Evolutionary conservation across 2,888 invertebrate genomes (phyloP), one percentile per base, ranked within the genome.

Genomic region (Pammene aurita): DNA sequence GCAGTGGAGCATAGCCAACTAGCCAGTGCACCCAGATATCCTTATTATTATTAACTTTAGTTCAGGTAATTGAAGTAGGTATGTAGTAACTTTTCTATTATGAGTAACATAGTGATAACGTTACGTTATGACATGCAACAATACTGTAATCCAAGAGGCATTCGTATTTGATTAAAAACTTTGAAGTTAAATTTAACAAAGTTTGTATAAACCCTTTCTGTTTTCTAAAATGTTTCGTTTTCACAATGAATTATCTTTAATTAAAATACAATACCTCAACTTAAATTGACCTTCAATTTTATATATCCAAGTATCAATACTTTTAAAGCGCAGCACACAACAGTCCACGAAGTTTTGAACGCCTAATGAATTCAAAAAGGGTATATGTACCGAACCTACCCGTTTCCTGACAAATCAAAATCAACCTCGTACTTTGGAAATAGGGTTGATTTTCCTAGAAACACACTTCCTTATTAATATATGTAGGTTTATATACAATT

Each of bases 341-440:
- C 81, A 79, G 86, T 82, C 88, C 89, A 89, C 89, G 82, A 89
- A 90, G 86, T 89, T 89, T 84, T 81, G 76, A 82, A 80, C 77
- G 71, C 73, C 66, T 75, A 76, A 77, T 75, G 77, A 77, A 77
- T 73, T 74, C 77, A 80, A 76, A 60, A 90, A 87, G 77, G 84
- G 75, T 80, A 72, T 82, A 89, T 78, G 76, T 81, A 72, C 81
- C 65, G 73, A 79, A 81, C 78, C 77, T 74, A 68, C 70, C 67
- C 54, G 61, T 50, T 38, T 50, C 67, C 41, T 42, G 26, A 16
- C 72, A 70, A 75, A 60, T 58, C n/a, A 81, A 79, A 75, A 67
- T 71, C 9, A 66, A 80, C 84, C 73, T 66, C 84, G 84, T 16
- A 0, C 0, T 0, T 0, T 0, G 0, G 0, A 0, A 0, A 0